Evolutionary conservation across 2,888 invertebrate genomes (phyloP), one percentile per base, ranked within the genome.

Genomic region (Amblyjoppa proteus): DNA sequence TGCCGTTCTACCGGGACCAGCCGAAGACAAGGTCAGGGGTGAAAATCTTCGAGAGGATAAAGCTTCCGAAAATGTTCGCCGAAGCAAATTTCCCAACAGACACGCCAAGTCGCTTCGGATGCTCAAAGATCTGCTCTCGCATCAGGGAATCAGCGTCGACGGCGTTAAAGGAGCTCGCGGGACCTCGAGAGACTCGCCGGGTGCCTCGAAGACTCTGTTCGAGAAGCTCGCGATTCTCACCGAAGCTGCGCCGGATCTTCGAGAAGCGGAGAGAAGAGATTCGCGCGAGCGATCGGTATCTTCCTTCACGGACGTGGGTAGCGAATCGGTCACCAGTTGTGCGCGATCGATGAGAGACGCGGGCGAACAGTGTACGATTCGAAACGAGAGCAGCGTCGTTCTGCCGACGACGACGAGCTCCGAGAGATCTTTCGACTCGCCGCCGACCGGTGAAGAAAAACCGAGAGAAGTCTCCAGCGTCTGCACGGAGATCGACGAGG

Each of bases 91-190:
- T 64, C 45, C 45, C n/a, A 84, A 88, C 13, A 81, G 58, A 74
- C 87, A 83, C 61, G 75, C 74, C 3, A 80, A 71, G 16, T 86
- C 86, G 25, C 70, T 88, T 34, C 79, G 74, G n/a, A 84, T 88
- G 76, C 70, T 88, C 11, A 87, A 87, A 34, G 85, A 80, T 66
- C 86, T 89, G 28, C 81, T 88, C 9, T 82, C 78, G 9, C 45
- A 86, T 51, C 78, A 82, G 13, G 82, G 86, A 49, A 64, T 83
- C 20, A 68, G 49, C 53, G 70, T 73, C 7, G 66, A 85, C 5
- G 38, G 66, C 2, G 69, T 58, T 0, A 83, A 74, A 0, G 58
- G 61, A 16, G 61, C 41, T 31, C 56, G n/a, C 31, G 83, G 68
- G 13, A 16, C 3, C 3, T 64, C 11, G 25, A 38, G 28, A 61